Evolutionary conservation across 1,140 invertebrate species (phyloP).

Genomic region (Solen grandis): DNA sequence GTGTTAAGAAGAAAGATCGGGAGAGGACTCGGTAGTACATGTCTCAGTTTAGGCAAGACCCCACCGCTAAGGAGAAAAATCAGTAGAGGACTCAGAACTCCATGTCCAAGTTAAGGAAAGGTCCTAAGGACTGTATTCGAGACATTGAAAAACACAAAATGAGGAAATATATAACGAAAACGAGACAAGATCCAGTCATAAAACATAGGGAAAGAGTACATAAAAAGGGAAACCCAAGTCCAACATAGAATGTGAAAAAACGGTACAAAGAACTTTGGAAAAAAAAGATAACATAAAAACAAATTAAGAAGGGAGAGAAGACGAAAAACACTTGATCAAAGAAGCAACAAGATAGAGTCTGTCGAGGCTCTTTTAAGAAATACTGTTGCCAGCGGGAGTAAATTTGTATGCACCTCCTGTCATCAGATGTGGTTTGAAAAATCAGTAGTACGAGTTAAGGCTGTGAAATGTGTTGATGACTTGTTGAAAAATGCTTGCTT

Average conservation of each 20-base stretch:
- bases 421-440: too few species aligned
- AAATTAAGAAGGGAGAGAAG: background rate
- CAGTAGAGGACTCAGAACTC: background rate
- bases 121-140: background rate
- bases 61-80: background rate
- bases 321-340: background rate
- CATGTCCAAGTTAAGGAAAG: conserved; percentile 2
- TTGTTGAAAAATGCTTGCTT: background rate
- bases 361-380: too few species aligned
- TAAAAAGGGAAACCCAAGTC: background rate
- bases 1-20: background rate
- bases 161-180: background rate
- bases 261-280: background rate
- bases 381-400: too few species aligned
- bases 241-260: background rate
- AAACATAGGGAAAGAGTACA: conserved; percentile 4
- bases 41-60: background rate
- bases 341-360: background rate
- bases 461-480: conserved; percentile 12
- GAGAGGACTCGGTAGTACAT: conserved; percentile 3
- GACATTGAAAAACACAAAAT: conserved; percentile 2
- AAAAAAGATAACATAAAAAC: conserved; percentile 2
- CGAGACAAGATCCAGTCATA: conserved; percentile 3
- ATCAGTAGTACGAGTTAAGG: background rate
- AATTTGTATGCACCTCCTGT: too few species aligned